Percentiles rank a stretch among this genome's conserved stretches.
Evolutionary conservation across 2,888 invertebrate genomes (phyloP).

Genomic region (Clivina fossor): DNA sequence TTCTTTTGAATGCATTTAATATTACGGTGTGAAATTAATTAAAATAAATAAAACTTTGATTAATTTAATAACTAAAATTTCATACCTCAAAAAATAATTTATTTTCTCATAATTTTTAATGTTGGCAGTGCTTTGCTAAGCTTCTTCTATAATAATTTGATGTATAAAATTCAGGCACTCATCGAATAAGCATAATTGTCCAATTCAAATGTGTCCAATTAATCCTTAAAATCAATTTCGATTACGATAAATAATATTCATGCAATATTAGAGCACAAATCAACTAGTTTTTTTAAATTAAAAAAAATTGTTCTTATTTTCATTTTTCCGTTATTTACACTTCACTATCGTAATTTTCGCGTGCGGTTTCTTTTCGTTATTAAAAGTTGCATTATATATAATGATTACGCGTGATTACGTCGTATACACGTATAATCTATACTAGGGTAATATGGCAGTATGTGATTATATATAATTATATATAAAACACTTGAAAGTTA

Average conservation of each 20-base stretch:
- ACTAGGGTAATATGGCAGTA: slow-evolving; percentile 21
- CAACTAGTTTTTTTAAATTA: slow-evolving; percentile 14
- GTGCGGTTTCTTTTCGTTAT: too few relatives aligned
- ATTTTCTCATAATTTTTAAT: slow-evolving; percentile 3
- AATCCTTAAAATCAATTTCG: background rate
- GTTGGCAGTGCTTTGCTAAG: slow-evolving; percentile 26
- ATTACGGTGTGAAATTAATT: too few relatives aligned
- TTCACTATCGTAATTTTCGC: too few relatives aligned
- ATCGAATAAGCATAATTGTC: slow-evolving; percentile 12
- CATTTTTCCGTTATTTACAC: slow-evolving; percentile 23
- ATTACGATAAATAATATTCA: slow-evolving; percentile 20
- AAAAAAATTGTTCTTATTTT: slow-evolving; percentile 15
- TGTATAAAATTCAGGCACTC: slow-evolving; percentile 20
- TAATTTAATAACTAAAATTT: background rate
- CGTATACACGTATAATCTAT: slow-evolving; percentile 18
- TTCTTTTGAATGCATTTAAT: too few relatives aligned
- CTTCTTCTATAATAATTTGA: background rate
- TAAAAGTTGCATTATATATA: too few relatives aligned
- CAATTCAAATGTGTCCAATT: slow-evolving; percentile 8
- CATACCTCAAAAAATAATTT: background rate
- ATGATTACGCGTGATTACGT: too few relatives aligned
- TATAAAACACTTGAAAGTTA: too few relatives aligned
- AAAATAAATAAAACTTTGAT: background rate
- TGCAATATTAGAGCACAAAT: slow-evolving; percentile 22
- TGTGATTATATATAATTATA: slow-evolving; percentile 13